Conservation (phyloP, 2,888 invertebrate genomes). For the Masnerella sp. region DNA sequence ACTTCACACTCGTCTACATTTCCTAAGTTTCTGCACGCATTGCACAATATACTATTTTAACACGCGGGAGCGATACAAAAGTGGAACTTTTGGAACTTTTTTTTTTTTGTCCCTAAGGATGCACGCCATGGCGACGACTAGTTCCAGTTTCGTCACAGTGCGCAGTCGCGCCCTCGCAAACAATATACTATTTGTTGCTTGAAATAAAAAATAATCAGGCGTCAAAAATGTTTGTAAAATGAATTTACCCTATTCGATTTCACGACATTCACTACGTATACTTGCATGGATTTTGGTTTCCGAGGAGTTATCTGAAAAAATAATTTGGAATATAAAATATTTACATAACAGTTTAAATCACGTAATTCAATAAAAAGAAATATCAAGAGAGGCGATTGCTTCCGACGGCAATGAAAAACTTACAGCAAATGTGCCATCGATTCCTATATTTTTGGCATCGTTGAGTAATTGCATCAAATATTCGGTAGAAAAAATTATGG, state of each 20-base stretch:
- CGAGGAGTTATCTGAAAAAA: constrained; percentile 10
- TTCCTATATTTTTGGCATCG: not conserved
- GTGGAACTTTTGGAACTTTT: too few species aligned
- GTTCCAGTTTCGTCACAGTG: too few species aligned
- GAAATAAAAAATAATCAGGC: not conserved
- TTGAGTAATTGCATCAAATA: constrained; percentile 2
- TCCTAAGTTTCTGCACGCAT: too few species aligned
- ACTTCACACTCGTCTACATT: too few species aligned
- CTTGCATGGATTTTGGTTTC: constrained; percentile 12
- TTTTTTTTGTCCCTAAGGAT: not conserved
- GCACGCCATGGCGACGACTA: too few species aligned
- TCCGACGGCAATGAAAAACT: too few species aligned
- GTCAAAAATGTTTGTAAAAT: constrained; percentile 2
- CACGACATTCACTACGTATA: constrained; percentile 8
- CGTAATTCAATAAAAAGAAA: constrained; percentile 2
- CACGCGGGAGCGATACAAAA: too few species aligned
- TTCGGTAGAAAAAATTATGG: not conserved
- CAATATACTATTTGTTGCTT: not conserved
- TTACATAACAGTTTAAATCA: not conserved
- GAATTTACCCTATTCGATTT: constrained; percentile 10
- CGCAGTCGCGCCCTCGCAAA: too few species aligned
- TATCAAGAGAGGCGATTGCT: not conserved
- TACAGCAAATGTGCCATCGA: constrained; percentile 13
- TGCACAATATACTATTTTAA: too few species aligned
- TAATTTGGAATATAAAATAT: constrained; percentile 1